These are phyloP conservation scores for Unio pictorum DNA, from an alignment of 2,888 invertebrate genomes.

Conservation along the genomic window DNA sequence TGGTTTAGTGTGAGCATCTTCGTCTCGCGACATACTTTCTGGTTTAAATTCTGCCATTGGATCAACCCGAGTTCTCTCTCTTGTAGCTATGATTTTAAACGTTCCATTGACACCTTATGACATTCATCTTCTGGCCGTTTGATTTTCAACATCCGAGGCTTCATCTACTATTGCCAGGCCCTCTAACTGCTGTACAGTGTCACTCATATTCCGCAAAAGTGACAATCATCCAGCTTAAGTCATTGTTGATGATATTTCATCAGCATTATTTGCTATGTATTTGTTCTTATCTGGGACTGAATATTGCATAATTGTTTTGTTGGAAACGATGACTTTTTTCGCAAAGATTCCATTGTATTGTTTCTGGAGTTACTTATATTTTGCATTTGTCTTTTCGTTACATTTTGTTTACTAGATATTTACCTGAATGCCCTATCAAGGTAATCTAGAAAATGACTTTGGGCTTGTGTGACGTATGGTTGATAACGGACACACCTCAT, in stretches of 20 bases:
- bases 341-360: slow-evolving; percentile 38
- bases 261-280: slow-evolving; percentile 46
- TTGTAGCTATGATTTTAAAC: slow-evolving; percentile 47
- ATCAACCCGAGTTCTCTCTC: neutral
- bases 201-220: slow-evolving; percentile 46
- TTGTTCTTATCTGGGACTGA: slow-evolving; percentile 44
- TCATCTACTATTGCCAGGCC: slow-evolving; percentile 62
- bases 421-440: slow-evolving; percentile 29
- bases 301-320: slow-evolving; percentile 60
- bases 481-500: slow-evolving; percentile 65
- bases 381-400: slow-evolving; percentile 53
- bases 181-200: slow-evolving; percentile 58
- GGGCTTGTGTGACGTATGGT: slow-evolving; percentile 62
- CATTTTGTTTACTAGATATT: slow-evolving; percentile 44
- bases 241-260: slow-evolving; percentile 49
- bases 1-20: too few relatives aligned
- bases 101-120: slow-evolving; percentile 30
- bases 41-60: too few relatives aligned
- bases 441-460: slow-evolving; percentile 46
- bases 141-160: slow-evolving; percentile 63
- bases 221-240: slow-evolving; percentile 50
- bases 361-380: slow-evolving; percentile 42
- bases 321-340: slow-evolving; percentile 58
- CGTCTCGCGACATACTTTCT: too few relatives aligned
- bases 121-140: slow-evolving; percentile 62